phyloP scores from a whole-genome alignment of 2,888 invertebrate genomes.

The Stenotaenia linearis region DNA sequence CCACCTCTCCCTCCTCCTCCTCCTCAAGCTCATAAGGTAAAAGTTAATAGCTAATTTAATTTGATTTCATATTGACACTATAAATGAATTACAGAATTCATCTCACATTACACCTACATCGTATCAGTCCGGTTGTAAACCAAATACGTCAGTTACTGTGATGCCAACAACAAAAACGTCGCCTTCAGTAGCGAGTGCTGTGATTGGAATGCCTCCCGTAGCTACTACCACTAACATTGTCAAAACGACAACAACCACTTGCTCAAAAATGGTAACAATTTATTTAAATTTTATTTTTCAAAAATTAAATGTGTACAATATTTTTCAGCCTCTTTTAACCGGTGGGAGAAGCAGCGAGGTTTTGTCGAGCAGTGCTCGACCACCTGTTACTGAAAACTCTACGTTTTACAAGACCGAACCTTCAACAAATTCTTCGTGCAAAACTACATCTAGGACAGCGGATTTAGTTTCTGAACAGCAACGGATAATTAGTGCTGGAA shows the following conservation, averaged over 20 bases:
- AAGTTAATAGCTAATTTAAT: too few species aligned
- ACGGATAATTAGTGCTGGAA: constrained; percentile 27
- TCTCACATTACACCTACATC: constrained; percentile 1
- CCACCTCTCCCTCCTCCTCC: constrained; percentile 17
- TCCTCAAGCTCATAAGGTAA: constrained; percentile 8
- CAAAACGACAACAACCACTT: constrained; percentile 21
- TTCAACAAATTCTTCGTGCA: not conserved
- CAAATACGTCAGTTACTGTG: constrained; percentile 3
- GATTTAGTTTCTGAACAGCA: constrained; percentile 11
- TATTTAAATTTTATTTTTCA: not conserved
- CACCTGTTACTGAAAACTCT: not conserved
- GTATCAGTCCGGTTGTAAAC: constrained; percentile 16
- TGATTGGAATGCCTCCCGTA: constrained; percentile 34
- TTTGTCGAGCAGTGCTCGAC: not conserved
- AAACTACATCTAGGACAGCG: not conserved
- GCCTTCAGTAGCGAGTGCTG: not conserved
- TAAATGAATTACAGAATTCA: not conserved
- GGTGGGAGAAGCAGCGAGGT: not conserved
- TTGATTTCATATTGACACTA: too few species aligned
- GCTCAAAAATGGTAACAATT: constrained; percentile 27
- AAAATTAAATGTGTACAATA: not conserved
- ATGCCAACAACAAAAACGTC: not conserved
- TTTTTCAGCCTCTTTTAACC: constrained; percentile 4
- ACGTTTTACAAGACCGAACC: constrained; percentile 1
- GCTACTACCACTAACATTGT: constrained; percentile 30